phyloP scores from a whole-genome alignment of 2,888 invertebrate species.

The Sicus ferrugineus region DNA sequence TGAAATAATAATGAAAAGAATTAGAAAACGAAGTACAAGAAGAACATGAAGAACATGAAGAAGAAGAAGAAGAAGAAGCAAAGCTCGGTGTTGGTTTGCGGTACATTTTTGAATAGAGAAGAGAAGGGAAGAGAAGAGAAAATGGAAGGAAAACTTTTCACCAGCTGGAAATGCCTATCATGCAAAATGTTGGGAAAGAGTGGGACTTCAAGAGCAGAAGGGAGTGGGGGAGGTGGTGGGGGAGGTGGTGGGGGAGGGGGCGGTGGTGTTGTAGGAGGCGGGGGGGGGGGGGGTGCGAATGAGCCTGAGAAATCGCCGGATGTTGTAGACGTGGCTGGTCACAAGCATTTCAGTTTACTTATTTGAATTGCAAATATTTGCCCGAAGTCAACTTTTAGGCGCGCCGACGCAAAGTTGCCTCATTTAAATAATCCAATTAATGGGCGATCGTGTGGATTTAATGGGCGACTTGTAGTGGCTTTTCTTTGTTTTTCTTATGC shows the following conservation, averaged over 20 bases:
- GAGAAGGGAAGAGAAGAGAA: not conserved
- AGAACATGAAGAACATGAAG: not conserved
- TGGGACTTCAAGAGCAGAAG: no score
- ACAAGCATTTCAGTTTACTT: no score
- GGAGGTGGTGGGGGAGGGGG: no score
- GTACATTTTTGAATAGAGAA: not conserved
- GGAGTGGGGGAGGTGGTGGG: no score
- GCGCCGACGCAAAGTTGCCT: slow-evolving; percentile 1
- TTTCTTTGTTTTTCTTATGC: no score
- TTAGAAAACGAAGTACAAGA: not conserved
- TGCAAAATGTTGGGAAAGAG: no score
- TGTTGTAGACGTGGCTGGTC: no score
- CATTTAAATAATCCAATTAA: slow-evolving; percentile 19
- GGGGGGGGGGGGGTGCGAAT: no score
- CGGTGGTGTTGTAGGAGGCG: no score
- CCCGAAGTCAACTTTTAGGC: slow-evolving; percentile 25
- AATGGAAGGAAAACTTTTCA: not conserved
- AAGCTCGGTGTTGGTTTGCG: slow-evolving; percentile 3
- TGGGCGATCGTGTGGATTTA: not conserved
- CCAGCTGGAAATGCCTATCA: not conserved
- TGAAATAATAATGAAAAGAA: not conserved
- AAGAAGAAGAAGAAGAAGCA: not conserved
- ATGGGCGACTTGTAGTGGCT: no score
- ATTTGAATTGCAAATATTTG: slow-evolving; percentile 25
- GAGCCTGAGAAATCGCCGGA: no score